A percentile compares a stretch with the other conserved stretches of the same genome.
Conservation (phyloP, 2,888 invertebrate species). For the Platycheirus albimanus region DNA sequence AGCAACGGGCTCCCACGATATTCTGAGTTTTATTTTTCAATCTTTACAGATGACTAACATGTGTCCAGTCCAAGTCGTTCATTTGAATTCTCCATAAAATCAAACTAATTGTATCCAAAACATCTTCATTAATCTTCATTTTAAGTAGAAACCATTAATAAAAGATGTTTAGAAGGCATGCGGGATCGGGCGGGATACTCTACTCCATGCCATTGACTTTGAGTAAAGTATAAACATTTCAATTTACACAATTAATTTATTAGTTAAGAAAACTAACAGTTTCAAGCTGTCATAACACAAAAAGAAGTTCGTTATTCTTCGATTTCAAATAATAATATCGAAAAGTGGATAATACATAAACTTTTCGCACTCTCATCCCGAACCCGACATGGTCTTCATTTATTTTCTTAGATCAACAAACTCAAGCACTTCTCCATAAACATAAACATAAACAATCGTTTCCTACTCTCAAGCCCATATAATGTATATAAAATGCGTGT, state of each 20-base stretch:
- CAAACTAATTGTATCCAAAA: no score
- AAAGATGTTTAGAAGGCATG: no score
- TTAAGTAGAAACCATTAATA: no score
- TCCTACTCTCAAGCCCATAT: neutral
- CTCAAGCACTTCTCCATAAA: constrained; percentile 16
- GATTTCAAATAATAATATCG: neutral
- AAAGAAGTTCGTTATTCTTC: neutral
- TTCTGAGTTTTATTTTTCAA: no score
- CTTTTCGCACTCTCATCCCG: neutral
- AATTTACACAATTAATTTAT: neutral
- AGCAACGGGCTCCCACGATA: no score
- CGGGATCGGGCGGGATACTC: no score
- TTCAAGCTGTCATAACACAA: neutral
- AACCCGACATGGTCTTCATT: constrained; percentile 23
- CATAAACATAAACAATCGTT: constrained; percentile 42
- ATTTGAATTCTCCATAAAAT: no score
- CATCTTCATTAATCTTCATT: no score
- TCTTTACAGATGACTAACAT: no score
- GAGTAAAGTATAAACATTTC: neutral
- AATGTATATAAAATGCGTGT: constrained; percentile 44
- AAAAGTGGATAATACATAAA: neutral
- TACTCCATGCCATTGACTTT: no score
- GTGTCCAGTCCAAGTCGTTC: no score
- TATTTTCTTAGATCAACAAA: constrained; percentile 50
- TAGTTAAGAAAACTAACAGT: neutral